Evolutionary conservation across 2,113 vertebrate genomes (phyloP).

Genomic region (Lepidothrix coronata): DNA sequence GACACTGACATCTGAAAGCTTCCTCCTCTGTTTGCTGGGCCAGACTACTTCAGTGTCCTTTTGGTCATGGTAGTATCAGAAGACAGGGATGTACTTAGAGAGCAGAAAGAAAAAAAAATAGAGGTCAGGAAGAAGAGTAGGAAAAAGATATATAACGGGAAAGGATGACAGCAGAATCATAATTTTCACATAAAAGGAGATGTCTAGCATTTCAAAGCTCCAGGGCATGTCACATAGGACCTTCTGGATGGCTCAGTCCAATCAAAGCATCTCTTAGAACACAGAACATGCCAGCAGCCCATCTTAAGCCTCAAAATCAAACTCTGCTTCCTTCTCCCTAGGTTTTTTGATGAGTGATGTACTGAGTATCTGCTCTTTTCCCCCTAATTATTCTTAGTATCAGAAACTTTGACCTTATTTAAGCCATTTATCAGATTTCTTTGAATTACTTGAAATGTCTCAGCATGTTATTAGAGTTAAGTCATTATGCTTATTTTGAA

Average conservation of each 20-base stretch:
- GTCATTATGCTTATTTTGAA: neutral
- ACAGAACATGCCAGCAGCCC: neutral
- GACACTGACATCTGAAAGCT: conserved; percentile 10
- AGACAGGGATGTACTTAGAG: neutral
- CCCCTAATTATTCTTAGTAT: neutral
- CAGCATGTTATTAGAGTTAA: neutral
- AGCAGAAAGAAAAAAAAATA: neutral
- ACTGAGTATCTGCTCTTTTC: neutral
- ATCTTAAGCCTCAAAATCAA: neutral
- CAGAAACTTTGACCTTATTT: neutral
- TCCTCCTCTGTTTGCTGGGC: neutral
- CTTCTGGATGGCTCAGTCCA: neutral
- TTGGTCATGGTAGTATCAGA: neutral
- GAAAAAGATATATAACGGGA: neutral
- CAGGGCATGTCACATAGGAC: neutral
- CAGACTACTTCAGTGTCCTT: neutral
- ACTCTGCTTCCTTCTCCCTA: neutral
- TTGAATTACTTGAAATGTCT: neutral
- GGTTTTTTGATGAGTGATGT: neutral
- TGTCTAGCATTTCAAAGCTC: neutral
- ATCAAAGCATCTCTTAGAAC: neutral
- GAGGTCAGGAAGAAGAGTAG: neutral
- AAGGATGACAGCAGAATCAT: neutral
- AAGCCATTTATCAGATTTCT: neutral
- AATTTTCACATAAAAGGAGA: conserved; percentile 1